Evolutionary conservation across 1,140 invertebrate genomes (phyloP), one percentile per base, ranked within the genome.

Genomic region (Nasonia giraulti): DNA sequence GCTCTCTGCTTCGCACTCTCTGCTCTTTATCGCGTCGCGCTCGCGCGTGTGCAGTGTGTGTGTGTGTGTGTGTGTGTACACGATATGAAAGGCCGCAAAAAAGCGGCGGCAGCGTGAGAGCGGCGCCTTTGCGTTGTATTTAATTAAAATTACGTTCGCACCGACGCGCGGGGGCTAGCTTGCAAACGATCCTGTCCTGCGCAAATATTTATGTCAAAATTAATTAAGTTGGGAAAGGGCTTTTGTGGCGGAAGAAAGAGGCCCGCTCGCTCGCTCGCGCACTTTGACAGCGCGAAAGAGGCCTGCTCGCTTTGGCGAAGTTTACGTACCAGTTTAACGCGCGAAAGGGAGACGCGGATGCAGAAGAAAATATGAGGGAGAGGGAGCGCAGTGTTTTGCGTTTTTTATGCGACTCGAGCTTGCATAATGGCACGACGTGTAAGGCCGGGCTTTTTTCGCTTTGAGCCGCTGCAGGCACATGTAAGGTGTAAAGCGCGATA

Each of bases 121-220:
- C 40, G 12, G 68, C 37, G 80, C 71, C 68, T 27, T 71, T 10
- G 23, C 68, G 27, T 44, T 80, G 10, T 44, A 73, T 73, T 68
- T 80, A 80, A 80, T 80, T 80, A 80, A 80, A 80, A 68, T 80
- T 69, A 69, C 62, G 66, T 40, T 27, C 33, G 66, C 33, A 37
- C 14, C 40, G 23, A 31, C 17, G 44, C 68, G 23, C 17, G n/a
- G 3, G n/a, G n/a, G 68, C 23, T 5, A 6, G 68, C 27, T n/a
- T 14, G 68, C 6, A 62, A 62, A n/a, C 55, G 73, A 74, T 55
- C 47, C n/a, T 10, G 27, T 37, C 69, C 47, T 1, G 20, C 31
- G 31, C 31, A 82, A 82, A 82, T 82, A 82, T 31, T 74, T 33
- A 47, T 47, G 78, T 80, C 47, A 33, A 78, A 79, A 62, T 84